Evolutionary conservation across 2,797 vertebrate genomes (phyloP), one percentile per base, ranked within the genome.

Genomic region (Sylvia borin): DNA sequence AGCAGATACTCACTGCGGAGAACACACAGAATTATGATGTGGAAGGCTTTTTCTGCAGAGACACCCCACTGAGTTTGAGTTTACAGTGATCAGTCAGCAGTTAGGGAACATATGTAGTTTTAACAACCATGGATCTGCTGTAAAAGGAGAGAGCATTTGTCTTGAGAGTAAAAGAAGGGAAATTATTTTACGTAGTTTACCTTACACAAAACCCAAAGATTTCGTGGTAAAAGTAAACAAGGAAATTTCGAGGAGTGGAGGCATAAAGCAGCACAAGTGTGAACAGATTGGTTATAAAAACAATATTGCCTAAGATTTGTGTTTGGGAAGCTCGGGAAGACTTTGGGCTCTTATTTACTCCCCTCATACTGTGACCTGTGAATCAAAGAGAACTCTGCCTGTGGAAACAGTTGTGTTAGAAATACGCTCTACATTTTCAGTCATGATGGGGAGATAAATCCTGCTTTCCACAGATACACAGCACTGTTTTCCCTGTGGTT

Each of bases 271-370:
- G 42, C 74, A 67, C 67, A 78, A 95, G 83, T 82, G 18, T 51
- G 81, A 95, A 92, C 90, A 86, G 67, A 86, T 96, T 84, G 92
- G 64, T 91, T 92, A 57, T 77, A 96, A 91, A 92, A 95, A 1
- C 73, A 84, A 27, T 76, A 72, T 73, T 94, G 71, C 64, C 53
- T 38, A 22, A 85, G 77, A 73, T 90, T 85, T 88, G 91, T 3
- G 0, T 91, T 93, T 0, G 2, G 71, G 74, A 93, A 81, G 70
- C 70, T 62, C 3, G 36, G 70, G 47, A 84, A 24, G 43, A 57
- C 51, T 90, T 88, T 1, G 6, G 43, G 60, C 48, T 88, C n/a
- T 62, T 92, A 43, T n/a, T 95, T 82, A 57, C 78, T 79, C 40
- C 5, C 10, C 43, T 73, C 73, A 25, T 90, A 21, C 62, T 83